Evolutionary conservation across 2,797 vertebrate species (phyloP), one percentile per base, ranked within the genome.

Genomic region (Brachyalestes nurse): DNA sequence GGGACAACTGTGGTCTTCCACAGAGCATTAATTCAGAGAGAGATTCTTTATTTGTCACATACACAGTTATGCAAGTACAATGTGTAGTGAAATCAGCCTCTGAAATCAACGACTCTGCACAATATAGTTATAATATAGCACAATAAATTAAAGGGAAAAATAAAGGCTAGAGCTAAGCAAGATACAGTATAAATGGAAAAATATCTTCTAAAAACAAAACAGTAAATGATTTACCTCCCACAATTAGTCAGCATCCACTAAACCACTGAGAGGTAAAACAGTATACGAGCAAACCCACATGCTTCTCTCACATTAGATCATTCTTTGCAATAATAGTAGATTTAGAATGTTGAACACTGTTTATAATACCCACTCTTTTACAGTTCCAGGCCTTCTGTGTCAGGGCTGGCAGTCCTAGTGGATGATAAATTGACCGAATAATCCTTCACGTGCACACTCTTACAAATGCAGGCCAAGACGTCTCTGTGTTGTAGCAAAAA

Each of bases 401-500:
- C 38, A 87, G 60, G 58, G 55, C 72, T 64, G 40, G 62, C 61
- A 70, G 71, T 81, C 75, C 75, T 61, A 25, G 28, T 71, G 71
- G 80, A 74, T 62, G 16, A 67, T 55, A 78, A 78, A 72, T 62
- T 65, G 66, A 72, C 65, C 81, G 70, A 71, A 69, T 79, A 77
- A 72, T 83, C 65, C 47, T 75, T 78, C 65, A 23, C 60, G 38
- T 83, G 71, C 69, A 70, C 13, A 62, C n/a, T 34, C 19, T 19
- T 55, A 19, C 69, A 78, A 61, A 66, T 66, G 40, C 23, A 79
- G 60, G 45, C 60, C 65, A 81, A 75, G 67, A 75, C 19, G 47
- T 77, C 47, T 78, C 70, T 2, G 57, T 58, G 65, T 40, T 77
- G 73, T 75, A 81, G 75, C 64, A 75, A 79, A 84, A 78, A 62